Evolutionary conservation across 2,888 invertebrate genomes (phyloP).

Genomic region (Monochamus alternatus): DNA sequence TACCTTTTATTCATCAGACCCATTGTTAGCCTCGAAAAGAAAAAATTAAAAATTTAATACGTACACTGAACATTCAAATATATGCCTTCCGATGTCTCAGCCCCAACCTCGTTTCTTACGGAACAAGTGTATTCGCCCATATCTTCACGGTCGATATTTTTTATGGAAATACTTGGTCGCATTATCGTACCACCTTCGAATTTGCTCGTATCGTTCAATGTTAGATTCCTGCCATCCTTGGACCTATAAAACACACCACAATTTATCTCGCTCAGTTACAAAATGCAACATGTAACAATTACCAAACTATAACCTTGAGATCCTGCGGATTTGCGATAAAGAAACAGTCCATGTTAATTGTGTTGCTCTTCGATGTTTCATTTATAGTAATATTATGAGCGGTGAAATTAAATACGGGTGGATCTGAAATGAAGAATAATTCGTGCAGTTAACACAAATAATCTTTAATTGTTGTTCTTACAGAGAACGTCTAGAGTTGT

Average conservation of each 20-base stretch:
- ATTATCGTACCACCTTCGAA: constrained; percentile 85
- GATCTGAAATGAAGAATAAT: constrained; percentile 76
- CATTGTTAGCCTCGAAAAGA: no score
- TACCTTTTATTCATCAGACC: no score
- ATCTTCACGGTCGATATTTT: constrained; percentile 83
- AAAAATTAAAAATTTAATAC: constrained; percentile 22
- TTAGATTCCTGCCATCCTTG: constrained; percentile 78
- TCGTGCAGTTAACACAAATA: neutral
- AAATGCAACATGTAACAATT: constrained; percentile 63
- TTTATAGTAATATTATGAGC: constrained; percentile 85
- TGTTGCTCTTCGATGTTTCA: constrained; percentile 71
- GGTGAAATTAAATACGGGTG: constrained; percentile 85
- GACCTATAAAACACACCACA: constrained; percentile 73
- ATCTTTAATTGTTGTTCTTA: constrained; percentile 75
- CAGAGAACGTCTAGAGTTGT: constrained; percentile 88
- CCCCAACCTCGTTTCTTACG: constrained; percentile 86
- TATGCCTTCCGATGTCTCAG: constrained; percentile 82
- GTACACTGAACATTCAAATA: constrained; percentile 89
- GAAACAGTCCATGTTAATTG: constrained; percentile 81
- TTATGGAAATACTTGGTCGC: constrained; percentile 84
- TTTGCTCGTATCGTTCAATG: constrained; percentile 74
- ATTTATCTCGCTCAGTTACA: neutral
- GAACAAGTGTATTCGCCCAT: constrained; percentile 90
- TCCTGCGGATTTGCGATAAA: constrained; percentile 91
- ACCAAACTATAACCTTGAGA: constrained; percentile 85